These are phyloP conservation scores for Aphelocoma coerulescens DNA, from an alignment of 2,113 vertebrate species.

Conservation along the genomic window DNA sequence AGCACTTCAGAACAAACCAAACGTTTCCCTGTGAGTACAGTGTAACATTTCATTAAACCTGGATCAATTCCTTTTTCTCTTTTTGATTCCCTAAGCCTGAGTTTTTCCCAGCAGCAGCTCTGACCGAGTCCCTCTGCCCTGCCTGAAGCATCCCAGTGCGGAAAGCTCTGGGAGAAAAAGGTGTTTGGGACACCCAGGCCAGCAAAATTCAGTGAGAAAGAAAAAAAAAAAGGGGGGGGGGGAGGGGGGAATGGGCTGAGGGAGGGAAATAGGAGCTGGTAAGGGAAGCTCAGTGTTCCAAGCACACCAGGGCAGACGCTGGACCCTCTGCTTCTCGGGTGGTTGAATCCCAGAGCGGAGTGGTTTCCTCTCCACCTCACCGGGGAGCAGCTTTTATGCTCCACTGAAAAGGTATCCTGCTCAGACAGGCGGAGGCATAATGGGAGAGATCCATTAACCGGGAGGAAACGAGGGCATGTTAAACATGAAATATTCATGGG, in stretches of 20 bases:
- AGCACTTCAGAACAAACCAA: slow-evolving; percentile 28
- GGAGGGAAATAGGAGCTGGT: neutral
- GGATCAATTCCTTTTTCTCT: neutral
- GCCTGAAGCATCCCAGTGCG: neutral
- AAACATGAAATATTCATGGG: slow-evolving; percentile 72
- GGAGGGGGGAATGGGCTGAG: neutral
- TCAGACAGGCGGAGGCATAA: slow-evolving; percentile 51
- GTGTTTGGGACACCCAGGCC: neutral
- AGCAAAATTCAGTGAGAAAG: neutral
- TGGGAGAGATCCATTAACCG: slow-evolving; percentile 67
- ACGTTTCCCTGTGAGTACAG: neutral
- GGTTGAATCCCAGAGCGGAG: neutral
- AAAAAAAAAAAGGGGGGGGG: too few relatives aligned
- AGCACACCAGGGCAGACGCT: neutral
- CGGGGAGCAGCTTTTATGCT: slow-evolving; percentile 65
- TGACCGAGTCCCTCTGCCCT: neutral
- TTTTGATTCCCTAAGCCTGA: neutral
- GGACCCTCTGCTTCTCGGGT: neutral
- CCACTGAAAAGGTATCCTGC: slow-evolving; percentile 59
- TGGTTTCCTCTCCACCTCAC: slow-evolving; percentile 58
- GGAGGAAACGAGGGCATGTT: slow-evolving; percentile 65
- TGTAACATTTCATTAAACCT: slow-evolving; percentile 39
- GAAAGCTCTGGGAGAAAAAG: neutral
- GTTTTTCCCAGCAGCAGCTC: neutral
- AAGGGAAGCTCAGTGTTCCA: neutral